phyloP scores from a whole-genome alignment of 2,113 vertebrate species.

The Dromas ardeola region DNA sequence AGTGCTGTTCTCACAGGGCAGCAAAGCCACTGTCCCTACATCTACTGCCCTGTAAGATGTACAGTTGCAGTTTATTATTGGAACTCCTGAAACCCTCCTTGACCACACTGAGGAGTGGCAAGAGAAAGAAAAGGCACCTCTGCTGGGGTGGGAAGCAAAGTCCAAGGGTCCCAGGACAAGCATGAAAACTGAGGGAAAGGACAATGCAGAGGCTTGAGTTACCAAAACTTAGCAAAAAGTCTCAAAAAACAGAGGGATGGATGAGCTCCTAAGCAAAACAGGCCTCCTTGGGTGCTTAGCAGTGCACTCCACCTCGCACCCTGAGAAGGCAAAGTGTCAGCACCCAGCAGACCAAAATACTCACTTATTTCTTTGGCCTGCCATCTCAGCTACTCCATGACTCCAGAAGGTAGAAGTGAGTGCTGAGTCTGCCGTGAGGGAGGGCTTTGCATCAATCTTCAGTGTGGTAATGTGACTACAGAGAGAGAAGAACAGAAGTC shows the following conservation, averaged over 20 bases:
- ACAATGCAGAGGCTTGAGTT: background rate
- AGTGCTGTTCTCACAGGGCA: background rate
- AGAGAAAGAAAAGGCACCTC: background rate
- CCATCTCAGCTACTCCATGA: constrained; percentile 92
- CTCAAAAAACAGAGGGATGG: background rate
- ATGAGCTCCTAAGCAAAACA: background rate
- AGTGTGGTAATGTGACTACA: constrained; percentile 90
- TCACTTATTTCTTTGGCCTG: constrained; percentile 96
- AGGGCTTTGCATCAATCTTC: constrained; percentile 93
- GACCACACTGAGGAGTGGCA: background rate
- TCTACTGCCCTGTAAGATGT: background rate
- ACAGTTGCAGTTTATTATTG: background rate
- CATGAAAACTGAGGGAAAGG: background rate
- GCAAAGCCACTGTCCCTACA: background rate
- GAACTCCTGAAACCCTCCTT: background rate
- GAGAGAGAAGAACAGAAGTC: constrained; percentile 6
- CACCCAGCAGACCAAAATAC: constrained; percentile 47
- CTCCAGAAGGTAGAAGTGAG: constrained; percentile 83
- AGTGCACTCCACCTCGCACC: background rate
- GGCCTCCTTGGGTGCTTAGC: background rate
- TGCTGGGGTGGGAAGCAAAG: background rate
- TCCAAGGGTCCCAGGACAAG: background rate
- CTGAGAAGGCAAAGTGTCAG: background rate
- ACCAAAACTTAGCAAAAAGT: background rate
- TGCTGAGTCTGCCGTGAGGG: constrained; percentile 76